Evolutionary conservation across 2,888 invertebrate species (phyloP).

Genomic region (Caenorhabditis sinica): DNA sequence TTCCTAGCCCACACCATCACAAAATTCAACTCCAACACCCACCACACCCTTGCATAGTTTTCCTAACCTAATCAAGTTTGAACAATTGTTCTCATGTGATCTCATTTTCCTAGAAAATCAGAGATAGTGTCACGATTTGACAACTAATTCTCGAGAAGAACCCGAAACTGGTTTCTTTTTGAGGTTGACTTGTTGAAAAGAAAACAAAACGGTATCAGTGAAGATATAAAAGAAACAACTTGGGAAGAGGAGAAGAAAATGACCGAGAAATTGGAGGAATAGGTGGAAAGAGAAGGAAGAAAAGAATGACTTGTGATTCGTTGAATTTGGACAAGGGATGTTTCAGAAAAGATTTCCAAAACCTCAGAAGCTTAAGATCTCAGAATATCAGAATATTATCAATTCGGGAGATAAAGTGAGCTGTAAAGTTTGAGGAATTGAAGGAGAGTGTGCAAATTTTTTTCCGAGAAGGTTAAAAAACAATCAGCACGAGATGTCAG

Average conservation of each 20-base stretch:
- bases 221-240: neutral
- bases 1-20: no score
- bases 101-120: neutral
- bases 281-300: neutral
- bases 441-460: no score
- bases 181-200: slow-evolving; percentile 1
- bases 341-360: no score
- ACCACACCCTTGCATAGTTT: neutral
- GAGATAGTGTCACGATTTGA: slow-evolving; percentile 2
- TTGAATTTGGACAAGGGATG: no score
- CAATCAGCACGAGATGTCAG: neutral
- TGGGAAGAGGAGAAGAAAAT: no score
- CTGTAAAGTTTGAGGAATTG: no score
- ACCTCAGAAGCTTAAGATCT: no score
- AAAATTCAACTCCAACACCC: no score
- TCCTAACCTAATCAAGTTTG: slow-evolving; percentile 16
- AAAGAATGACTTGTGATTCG: neutral
- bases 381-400: no score
- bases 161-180: neutral
- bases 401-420: no score
- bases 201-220: slow-evolving; percentile 13
- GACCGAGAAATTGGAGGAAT: neutral
- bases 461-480: no score
- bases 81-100: slow-evolving; percentile 20
- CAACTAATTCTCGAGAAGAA: slow-evolving; percentile 3